A percentile compares a stretch with the other conserved stretches of the same genome.
Conservation (phyloP, 2,113 vertebrate genomes). For the Lonchura striata region DNA sequence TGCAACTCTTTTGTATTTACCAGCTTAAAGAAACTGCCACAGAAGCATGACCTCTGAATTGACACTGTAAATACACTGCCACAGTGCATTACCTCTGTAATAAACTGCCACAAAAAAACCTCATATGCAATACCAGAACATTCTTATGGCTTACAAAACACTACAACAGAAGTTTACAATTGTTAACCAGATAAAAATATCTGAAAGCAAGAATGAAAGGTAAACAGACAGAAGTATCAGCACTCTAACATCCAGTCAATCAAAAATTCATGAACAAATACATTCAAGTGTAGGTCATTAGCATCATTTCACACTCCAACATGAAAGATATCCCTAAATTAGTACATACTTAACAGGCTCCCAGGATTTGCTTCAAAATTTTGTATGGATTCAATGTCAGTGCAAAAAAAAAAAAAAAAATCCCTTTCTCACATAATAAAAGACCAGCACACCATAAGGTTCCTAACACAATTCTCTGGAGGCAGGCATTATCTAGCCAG, state of each 20-base stretch:
- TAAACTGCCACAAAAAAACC: background rate
- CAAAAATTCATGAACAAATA: background rate
- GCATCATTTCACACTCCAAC: background rate
- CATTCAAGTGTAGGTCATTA: background rate
- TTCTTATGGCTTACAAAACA: background rate
- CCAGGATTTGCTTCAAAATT: background rate
- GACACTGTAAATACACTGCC: background rate
- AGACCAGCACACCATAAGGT: background rate
- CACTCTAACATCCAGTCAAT: background rate
- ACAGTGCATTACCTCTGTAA: background rate
- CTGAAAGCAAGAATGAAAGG: background rate
- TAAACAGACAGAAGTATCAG: background rate
- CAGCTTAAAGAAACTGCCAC: background rate
- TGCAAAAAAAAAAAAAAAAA: background rate
- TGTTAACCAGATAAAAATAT: background rate
- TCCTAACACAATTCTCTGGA: background rate
- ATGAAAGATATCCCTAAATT: background rate
- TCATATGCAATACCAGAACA: background rate
- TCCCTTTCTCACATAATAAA: background rate
- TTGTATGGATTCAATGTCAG: background rate
- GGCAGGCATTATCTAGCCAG: background rate
- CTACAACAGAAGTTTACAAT: background rate
- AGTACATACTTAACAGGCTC: background rate
- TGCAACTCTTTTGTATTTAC: background rate
- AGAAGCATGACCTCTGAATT: background rate